Base-by-base conservation (phyloP, 2,797 vertebrate genomes). In the Euthynnus affinis region DNA sequence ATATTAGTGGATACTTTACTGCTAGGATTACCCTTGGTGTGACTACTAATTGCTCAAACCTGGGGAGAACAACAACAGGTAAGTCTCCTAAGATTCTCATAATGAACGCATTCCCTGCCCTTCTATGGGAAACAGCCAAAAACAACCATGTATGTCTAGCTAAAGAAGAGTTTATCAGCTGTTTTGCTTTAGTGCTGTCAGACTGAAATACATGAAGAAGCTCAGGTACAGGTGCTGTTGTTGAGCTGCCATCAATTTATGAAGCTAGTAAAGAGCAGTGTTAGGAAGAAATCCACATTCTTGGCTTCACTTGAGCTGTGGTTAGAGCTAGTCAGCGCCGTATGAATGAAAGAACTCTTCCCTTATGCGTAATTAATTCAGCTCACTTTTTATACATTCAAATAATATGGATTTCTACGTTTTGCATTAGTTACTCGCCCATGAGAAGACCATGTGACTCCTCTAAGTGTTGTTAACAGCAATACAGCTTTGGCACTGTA, bases 31-130 rank as follows among this genome's bases (percentile, higher is more conserved):
- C 56, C 32, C 42, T 77, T n/a, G 66, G 25, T 55, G 74, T 74
- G 73, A 75, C 71, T 20, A n/a, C 62, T 67, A 49, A 82, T 42
- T 59, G 61, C 3, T 62, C 25, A 61, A 90, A 80, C 32, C 85
- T 91, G 89, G 84, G 86, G 82, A 82, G 71, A 37, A 37, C 67
- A 80, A 57, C 62, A 52, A 55, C 82, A 92, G 90, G 93, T 93
- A 89, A 82, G 87, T 74, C 29, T 71, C 20, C 48, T 59, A 6
- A 32, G 8, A 64, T 58, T 83, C 25, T 59, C 6, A 23, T n/a
- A 23, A 48, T 52, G 20, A 44, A 29, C 44, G 15, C 22, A 3
- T 56, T 71, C 3, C 18, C 46, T 71, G 25, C 22, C 10, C n/a
- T 56, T 57, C 29, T 73, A 34, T 61, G 52, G 53, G 37, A 74